Conservation (phyloP, 2,888 invertebrate genomes). For the Podotricha telesiphe region DNA sequence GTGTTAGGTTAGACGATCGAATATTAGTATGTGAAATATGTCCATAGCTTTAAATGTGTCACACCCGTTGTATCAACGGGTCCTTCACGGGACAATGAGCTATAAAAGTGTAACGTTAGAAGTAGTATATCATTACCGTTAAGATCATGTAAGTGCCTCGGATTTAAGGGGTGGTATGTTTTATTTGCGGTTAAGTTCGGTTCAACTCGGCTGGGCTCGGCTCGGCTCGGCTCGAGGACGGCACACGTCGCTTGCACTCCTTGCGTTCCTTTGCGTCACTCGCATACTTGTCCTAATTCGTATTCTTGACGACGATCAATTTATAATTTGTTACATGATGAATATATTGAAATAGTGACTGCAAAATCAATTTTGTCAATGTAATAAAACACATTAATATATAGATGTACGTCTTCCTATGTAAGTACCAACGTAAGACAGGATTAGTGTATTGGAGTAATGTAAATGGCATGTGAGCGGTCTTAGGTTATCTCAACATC, state of each 20-base stretch:
- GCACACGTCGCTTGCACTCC: constrained; percentile 31
- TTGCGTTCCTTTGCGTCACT: constrained; percentile 24
- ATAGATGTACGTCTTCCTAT: constrained; percentile 81
- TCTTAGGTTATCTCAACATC: constrained; percentile 66
- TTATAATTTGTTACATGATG: background rate
- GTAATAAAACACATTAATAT: constrained; percentile 57
- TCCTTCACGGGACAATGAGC: constrained; percentile 72
- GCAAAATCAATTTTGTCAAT: constrained; percentile 51
- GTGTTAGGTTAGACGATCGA: constrained; percentile 78
- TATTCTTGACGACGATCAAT: background rate
- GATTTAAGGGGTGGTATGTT: constrained; percentile 72
- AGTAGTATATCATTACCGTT: constrained; percentile 81
- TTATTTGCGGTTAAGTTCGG: constrained; percentile 58
- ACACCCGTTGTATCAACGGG: constrained; percentile 82
- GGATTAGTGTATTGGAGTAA: constrained; percentile 62
- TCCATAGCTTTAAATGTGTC: constrained; percentile 83
- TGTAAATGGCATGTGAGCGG: constrained; percentile 60
- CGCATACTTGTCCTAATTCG: constrained; percentile 10
- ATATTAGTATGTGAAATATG: constrained; percentile 79
- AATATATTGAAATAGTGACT: constrained; percentile 18
- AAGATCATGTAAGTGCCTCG: constrained; percentile 83
- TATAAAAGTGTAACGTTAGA: constrained; percentile 75
- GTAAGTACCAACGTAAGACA: constrained; percentile 73
- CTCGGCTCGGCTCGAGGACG: constrained; percentile 50
- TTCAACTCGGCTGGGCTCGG: too few relatives aligned